Base-by-base conservation (phyloP, 2,888 invertebrate genomes). In the Temnothorax ravouxi region DNA sequence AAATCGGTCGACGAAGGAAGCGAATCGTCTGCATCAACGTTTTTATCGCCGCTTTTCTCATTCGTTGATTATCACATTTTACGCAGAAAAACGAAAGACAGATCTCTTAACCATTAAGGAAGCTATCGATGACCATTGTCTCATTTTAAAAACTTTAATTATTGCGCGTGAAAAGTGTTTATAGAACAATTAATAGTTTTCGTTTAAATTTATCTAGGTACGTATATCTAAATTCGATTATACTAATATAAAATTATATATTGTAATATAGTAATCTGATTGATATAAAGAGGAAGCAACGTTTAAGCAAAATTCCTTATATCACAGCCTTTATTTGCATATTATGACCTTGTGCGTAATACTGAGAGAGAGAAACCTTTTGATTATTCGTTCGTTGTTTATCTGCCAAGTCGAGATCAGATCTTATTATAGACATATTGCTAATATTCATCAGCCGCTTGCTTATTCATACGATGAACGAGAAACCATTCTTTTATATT, bases 1-100 rank as follows among this genome's bases (percentile, higher is more conserved):
- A 84, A 87, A 86, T 84, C 86, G 75, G 75, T 61, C 67, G 83
- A 83, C 86, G 74, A 86, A 72, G 54, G 54, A 62, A 85, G 84
- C 83, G 84, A 83, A 79, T 69, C 83, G 82, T 88, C 62, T 76
- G 86, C 84, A 50, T 72, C 34, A 50, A 66, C 66, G 47, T 62
- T 67, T n/a, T 54, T 56, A 64, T 62, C 3, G 13, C 18, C n/a
- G 29, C 18, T 54, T 1, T 50, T 38, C 5, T 76, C 18, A 41
- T 13, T n/a, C 13, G 15, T 52, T 3, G n/a, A 34, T 61, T 75
- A 15, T 3, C n/a, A 15, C 3, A 61, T 9, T 29, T 61, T 56
- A 41, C 15, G 15, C 21, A 34, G 15, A n/a, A 52, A 38, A 71
- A 5, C 38, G 18, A 21, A 54, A 54, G 18, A 71, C 13, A 21